phyloP scores from a whole-genome alignment of 2,113 vertebrate species.

The Coptodon rendalli region DNA sequence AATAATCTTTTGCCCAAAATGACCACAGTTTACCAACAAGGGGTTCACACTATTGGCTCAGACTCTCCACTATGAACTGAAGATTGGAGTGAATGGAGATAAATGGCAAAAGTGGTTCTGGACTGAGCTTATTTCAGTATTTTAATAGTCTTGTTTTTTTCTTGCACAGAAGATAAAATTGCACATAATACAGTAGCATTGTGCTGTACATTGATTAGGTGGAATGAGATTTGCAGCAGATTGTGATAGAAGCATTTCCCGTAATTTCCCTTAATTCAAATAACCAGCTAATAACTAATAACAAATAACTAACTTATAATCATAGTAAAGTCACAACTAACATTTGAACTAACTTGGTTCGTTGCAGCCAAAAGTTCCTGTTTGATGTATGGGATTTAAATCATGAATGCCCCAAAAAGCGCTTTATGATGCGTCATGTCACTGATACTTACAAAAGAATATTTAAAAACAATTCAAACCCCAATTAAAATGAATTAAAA shows the following conservation, averaged over 20 bases:
- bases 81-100: neutral
- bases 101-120: neutral
- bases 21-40: neutral
- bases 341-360: neutral
- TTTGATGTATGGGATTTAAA: neutral
- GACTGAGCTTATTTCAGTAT: neutral
- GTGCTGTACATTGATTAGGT: neutral
- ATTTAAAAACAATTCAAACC: neutral
- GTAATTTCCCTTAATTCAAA: neutral
- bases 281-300: rapidly evolving
- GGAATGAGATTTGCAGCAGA: neutral
- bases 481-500: neutral
- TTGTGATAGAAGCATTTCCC: neutral
- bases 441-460: neutral
- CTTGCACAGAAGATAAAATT: neutral
- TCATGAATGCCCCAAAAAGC: neutral
- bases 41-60: neutral
- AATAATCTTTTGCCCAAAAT: neutral
- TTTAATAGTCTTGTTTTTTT: neutral
- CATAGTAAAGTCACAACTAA: neutral
- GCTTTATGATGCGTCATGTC: rapidly evolving
- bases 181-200: neutral
- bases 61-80: neutral
- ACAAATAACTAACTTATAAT: neutral
- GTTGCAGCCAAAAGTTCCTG: neutral